Conservation (phyloP, 2,797 vertebrate genomes). For the Psittacula derbiana region DNA sequence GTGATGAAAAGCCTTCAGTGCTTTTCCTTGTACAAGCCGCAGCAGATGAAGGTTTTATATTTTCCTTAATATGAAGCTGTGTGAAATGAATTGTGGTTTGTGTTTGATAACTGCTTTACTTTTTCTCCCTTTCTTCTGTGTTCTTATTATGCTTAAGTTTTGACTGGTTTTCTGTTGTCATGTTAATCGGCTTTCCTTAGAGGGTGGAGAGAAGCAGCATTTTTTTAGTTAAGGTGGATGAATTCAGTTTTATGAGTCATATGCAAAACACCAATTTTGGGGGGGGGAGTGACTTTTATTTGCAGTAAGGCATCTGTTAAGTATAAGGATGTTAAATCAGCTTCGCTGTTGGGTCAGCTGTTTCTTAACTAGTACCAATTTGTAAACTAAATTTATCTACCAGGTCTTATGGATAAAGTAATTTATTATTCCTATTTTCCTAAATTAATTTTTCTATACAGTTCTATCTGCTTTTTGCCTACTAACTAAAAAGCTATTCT, state of each 20-base stretch:
- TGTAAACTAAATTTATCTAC: background rate
- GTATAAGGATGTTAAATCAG: background rate
- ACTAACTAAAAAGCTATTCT: background rate
- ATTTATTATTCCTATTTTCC: background rate
- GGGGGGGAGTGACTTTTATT: background rate
- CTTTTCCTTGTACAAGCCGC: background rate
- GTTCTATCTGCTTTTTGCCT: background rate
- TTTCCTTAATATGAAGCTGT: background rate
- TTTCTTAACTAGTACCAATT: background rate
- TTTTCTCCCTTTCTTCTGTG: background rate
- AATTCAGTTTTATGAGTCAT: background rate
- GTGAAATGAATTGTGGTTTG: background rate
- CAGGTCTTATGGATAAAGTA: background rate
- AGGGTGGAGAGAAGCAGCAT: background rate
- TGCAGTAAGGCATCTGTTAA: background rate
- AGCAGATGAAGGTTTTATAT: slow-evolving; percentile 13
- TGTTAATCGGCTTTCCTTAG: background rate
- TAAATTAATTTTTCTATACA: background rate
- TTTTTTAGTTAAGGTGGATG: background rate
- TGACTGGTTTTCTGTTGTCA: background rate
- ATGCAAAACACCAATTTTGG: background rate
- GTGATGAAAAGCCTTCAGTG: background rate
- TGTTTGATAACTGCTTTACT: background rate
- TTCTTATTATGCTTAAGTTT: background rate
- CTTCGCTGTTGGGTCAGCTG: background rate